Evolutionary conservation across 1,140 invertebrate species (phyloP), one percentile per base, ranked within the genome.

Genomic region (Batillaria attramentaria): DNA sequence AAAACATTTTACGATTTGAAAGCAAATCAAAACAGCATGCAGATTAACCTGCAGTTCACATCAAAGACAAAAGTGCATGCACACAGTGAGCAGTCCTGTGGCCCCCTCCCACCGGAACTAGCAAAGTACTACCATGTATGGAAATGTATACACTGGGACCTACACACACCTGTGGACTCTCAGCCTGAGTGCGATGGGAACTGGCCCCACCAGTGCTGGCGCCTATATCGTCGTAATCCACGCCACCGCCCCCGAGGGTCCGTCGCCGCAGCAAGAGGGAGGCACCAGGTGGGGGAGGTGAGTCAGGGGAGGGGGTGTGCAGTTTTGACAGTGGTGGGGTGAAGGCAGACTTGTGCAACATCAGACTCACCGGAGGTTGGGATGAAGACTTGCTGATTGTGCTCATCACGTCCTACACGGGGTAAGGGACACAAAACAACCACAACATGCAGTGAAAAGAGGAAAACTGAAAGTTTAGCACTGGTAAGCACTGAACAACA

Each of bases 321-420:
- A 72, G 46, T 66, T 83, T 83, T 28, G 82, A 82, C 35, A 84
- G 82, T 41, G 84, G 85, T 37, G 87, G 83, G 62, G 86, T 86
- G 75, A 87, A 87, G 68, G 87, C 87, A 33, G 87, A 87, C 70
- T 80, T 83, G 77, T 83, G 75, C 46, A 70, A 54, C 76, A 70
- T 68, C 10, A 50, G 62, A 31, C 37, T 54, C 31, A 69, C 65
- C 33, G n/a, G n/a, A n/a, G 65, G 62, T 41, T 43, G 42, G 41
- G 62, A 66, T 16, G 62, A n/a, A 3, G 72, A 46, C 33, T 60
- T 73, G 46, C 46, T 54, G 33, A 31, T 31, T 28, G n/a, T 18
- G 37, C 35, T 13, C 5, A 20, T 10, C 28, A 20, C 3, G 33
- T 31, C 62, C 62, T n/a, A n/a, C n/a, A n/a, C n/a, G n/a, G n/a